phyloP scores from a whole-genome alignment of 2,888 invertebrate genomes.

The Theretra japonica region DNA sequence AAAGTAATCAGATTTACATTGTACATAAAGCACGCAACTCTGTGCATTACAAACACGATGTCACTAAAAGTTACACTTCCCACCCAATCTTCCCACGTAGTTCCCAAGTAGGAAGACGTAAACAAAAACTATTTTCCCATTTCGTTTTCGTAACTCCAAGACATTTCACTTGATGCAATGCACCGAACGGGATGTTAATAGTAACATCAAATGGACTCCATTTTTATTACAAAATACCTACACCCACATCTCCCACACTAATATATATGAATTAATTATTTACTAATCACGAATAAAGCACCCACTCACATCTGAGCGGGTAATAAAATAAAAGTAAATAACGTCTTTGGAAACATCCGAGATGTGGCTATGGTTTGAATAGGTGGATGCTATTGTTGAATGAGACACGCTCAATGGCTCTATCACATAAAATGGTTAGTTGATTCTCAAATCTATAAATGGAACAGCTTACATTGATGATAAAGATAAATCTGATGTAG shows the following conservation, averaged over 20 bases:
- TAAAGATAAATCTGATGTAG: background rate
- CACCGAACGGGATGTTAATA: slow-evolving; percentile 60
- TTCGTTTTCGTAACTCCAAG: slow-evolving; percentile 46
- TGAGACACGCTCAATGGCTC: background rate
- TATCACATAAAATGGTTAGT: slow-evolving; percentile 8
- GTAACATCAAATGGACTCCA: slow-evolving; percentile 67
- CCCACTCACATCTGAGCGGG: slow-evolving; percentile 48
- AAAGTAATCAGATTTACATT: background rate
- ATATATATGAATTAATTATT: slow-evolving; percentile 72
- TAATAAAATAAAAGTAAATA: slow-evolving; percentile 37
- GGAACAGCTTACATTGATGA: background rate
- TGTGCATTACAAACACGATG: background rate
- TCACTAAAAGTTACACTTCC: slow-evolving; percentile 22
- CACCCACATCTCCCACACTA: slow-evolving; percentile 61
- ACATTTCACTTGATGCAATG: slow-evolving; percentile 64
- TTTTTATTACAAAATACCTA: slow-evolving; percentile 74
- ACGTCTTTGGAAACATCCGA: slow-evolving; percentile 25
- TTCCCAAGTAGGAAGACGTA: slow-evolving; percentile 27
- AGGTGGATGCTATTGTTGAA: background rate
- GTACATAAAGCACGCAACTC: background rate
- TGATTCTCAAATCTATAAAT: background rate
- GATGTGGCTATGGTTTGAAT: background rate
- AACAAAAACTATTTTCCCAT: slow-evolving; percentile 26
- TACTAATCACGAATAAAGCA: slow-evolving; percentile 60
- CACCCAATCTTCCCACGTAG: slow-evolving; percentile 19